Conservation (phyloP, 2,888 invertebrate species). For the Nemoura dubitans region DNA sequence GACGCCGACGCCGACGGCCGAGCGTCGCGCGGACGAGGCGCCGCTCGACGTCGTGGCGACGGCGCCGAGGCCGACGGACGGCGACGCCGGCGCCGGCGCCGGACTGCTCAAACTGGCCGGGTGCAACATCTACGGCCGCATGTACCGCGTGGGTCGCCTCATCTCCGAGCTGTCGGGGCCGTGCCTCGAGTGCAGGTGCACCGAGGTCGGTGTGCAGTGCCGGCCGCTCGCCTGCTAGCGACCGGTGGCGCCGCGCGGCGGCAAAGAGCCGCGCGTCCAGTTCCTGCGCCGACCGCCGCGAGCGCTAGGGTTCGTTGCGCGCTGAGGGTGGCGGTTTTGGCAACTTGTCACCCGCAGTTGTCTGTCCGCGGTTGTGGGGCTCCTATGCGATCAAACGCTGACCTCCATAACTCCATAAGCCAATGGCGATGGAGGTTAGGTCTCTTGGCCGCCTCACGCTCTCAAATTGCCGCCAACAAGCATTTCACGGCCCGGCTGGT, state of each 20-base stretch:
- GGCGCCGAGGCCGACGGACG: conserved; percentile 46
- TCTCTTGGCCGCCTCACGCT: too few species aligned
- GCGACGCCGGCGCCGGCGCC: conserved; percentile 52
- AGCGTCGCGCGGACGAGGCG: background rate
- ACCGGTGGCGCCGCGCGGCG: background rate
- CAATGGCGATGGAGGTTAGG: too few species aligned
- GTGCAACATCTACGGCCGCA: conserved; percentile 89
- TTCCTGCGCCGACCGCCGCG: background rate
- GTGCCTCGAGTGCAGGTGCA: conserved; percentile 87
- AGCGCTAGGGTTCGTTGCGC: too few species aligned
- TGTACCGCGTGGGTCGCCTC: conserved; percentile 84
- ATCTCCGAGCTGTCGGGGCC: conserved; percentile 83
- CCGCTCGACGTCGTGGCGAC: conserved; percentile 39
- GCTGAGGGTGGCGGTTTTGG: too few species aligned
- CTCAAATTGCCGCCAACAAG: too few species aligned
- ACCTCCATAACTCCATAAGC: too few species aligned
- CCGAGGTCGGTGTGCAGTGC: conserved; percentile 87
- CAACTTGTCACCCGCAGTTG: too few species aligned
- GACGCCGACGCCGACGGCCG: conserved; percentile 28
- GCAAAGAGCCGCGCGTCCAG: background rate
- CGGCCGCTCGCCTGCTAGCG: conserved; percentile 69
- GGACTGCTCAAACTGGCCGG: conserved; percentile 79
- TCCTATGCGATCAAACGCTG: too few species aligned
- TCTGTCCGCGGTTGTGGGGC: too few species aligned
- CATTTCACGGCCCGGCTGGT: too few species aligned